A percentile compares a stretch with the other conserved stretches of the same genome.
These are phyloP conservation scores for Zeus faber DNA, from an alignment of 2,113 vertebrate genomes.

Conservation along the genomic window DNA sequence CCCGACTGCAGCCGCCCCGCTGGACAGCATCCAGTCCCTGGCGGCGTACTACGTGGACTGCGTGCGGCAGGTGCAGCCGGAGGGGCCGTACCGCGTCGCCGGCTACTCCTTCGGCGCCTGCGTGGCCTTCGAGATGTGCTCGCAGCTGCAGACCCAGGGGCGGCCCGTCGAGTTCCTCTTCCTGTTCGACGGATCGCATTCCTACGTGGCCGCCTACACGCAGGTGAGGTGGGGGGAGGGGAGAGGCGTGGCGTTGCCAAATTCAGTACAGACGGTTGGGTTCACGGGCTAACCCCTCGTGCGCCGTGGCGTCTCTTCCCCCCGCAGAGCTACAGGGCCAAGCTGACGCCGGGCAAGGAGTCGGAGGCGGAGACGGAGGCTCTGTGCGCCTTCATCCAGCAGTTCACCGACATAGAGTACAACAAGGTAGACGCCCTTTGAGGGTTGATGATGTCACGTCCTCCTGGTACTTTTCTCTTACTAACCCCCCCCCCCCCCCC, in stretches of 20 bases:
- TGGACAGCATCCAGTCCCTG: conserved; percentile 90
- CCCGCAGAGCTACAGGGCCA: conserved; percentile 92
- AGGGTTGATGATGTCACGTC: not conserved
- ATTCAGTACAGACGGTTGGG: no score
- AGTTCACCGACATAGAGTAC: conserved; percentile 83
- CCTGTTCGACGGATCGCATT: conserved; percentile 91
- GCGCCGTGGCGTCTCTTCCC: no score
- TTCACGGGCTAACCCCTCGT: no score
- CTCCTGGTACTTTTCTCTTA: not conserved
- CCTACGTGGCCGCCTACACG: conserved; percentile 91
- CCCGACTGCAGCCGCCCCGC: conserved; percentile 80
- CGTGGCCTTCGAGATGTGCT: conserved; percentile 97
- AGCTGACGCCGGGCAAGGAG: conserved; percentile 85
- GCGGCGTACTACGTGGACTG: conserved; percentile 87
- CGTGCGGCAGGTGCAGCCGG: conserved; percentile 84
- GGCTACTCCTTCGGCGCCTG: conserved; percentile 97
- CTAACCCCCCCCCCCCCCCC: not conserved
- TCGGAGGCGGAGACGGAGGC: conserved; percentile 88
- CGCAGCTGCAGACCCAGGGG: conserved; percentile 84
- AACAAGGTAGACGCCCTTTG: conserved; percentile 75
- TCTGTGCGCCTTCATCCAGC: conserved; percentile 89
- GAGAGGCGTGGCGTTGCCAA: not conserved
- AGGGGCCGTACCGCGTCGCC: conserved; percentile 89
- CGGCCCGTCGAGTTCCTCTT: conserved; percentile 82
- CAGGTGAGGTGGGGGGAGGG: conserved; percentile 75